phyloP scores from a whole-genome alignment of 2,888 invertebrate species.

The Acrobasis consociella region DNA sequence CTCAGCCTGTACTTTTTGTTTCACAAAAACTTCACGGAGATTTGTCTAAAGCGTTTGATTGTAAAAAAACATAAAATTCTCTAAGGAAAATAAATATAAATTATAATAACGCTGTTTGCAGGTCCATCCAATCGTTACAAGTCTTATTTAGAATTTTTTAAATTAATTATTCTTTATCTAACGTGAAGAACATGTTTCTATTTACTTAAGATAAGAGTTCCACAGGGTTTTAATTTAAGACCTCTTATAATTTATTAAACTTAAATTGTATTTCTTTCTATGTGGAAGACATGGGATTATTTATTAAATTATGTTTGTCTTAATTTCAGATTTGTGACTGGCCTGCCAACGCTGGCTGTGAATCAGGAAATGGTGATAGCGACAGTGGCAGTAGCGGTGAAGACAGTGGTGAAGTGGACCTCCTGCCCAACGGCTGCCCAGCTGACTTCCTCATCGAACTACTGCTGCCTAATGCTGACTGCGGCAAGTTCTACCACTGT shows the following conservation, averaged over 20 bases:
- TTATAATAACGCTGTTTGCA: not conserved
- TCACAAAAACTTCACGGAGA: not conserved
- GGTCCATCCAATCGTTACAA: no score
- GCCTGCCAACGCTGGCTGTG: slow-evolving; percentile 35
- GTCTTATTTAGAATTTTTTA: no score
- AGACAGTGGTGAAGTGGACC: not conserved
- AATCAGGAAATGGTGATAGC: slow-evolving; percentile 2
- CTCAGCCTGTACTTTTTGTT: not conserved
- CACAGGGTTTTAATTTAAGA: not conserved
- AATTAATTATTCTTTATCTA: no score
- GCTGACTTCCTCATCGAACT: slow-evolving; percentile 34
- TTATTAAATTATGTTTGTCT: not conserved
- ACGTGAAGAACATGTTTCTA: no score
- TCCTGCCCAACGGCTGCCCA: slow-evolving; percentile 37
- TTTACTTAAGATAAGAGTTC: not conserved
- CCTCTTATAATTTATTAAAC: not conserved
- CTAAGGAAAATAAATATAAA: not conserved
- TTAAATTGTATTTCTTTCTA: not conserved
- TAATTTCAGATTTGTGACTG: slow-evolving; percentile 39
- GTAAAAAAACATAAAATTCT: not conserved
- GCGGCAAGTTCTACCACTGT: slow-evolving; percentile 44
- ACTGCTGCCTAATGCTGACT: slow-evolving; percentile 41
- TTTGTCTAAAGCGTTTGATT: not conserved
- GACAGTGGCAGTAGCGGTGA: slow-evolving; percentile 22
- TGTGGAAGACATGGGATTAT: no score